These are phyloP conservation scores for Cygnus buccinator DNA, from an alignment of 2,113 vertebrate genomes.

Conservation along the genomic window DNA sequence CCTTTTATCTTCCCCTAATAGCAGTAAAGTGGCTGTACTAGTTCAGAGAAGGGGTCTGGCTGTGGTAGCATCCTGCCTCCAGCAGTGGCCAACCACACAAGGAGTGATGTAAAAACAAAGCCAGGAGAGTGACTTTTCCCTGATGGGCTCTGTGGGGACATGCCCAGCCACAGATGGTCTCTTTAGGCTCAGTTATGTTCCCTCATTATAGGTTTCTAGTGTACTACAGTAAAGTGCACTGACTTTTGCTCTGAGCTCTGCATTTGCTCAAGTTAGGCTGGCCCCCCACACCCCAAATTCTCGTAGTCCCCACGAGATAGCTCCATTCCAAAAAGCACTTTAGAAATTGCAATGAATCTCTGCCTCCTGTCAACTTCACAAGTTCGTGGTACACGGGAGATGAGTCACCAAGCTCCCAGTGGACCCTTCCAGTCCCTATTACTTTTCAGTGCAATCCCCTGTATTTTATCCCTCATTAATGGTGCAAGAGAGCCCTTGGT, in stretches of 20 bases:
- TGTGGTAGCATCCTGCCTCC: neutral
- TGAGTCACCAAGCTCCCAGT: neutral
- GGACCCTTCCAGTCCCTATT: neutral
- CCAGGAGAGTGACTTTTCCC: neutral
- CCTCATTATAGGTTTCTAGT: neutral
- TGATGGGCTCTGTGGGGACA: neutral
- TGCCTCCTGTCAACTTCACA: neutral
- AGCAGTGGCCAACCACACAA: neutral
- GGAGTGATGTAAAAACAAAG: neutral
- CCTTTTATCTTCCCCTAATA: neutral
- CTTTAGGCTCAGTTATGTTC: neutral
- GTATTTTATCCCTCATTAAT: neutral
- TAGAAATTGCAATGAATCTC: neutral
- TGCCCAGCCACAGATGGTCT: neutral
- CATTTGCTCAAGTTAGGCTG: neutral
- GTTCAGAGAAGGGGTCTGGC: neutral
- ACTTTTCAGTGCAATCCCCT: neutral
- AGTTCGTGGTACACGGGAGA: neutral
- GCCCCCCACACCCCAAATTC: neutral
- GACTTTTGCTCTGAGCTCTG: neutral
- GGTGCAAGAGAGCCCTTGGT: neutral
- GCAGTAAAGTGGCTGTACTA: neutral
- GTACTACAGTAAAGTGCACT: neutral
- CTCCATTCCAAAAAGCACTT: neutral
- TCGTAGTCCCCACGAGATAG: neutral